Evolutionary conservation across 2,888 invertebrate genomes (phyloP), one percentile per base, ranked within the genome.

Genomic region (Sinohyriopsis cumingii): DNA sequence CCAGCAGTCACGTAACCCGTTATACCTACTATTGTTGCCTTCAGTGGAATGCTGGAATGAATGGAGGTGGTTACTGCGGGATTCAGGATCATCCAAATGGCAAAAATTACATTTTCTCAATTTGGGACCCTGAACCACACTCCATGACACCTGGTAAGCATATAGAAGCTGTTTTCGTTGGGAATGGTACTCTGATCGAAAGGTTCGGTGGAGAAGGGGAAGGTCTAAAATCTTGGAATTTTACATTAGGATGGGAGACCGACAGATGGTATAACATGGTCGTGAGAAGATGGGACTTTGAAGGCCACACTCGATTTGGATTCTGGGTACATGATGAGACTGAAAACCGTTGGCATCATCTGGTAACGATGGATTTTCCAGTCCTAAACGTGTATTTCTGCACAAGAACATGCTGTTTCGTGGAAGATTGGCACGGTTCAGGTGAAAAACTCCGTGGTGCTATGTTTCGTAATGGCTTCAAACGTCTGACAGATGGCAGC

Each of bases 41-140:
- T 55, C 75, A 78, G 59, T 82, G 82, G 82, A 82, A 82, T 65
- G 68, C 68, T 56, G 79, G 80, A 0, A 72, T 66, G 59, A 71
- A 79, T 63, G 83, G 83, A 0, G 83, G 83, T 18, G 83, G 83
- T 5, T 83, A 82, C 68, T 83, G 83, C 59, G 83, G 83, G 15
- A 77, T 83, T 65, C 83, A 83, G 60, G 80, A 81, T 59, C 83
- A 81, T 61, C 77, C 76, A 0, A 62, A 75, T 22, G 83, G 81
- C 0, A 72, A 75, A 12, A 77, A 76, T 53, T 83, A 77, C 69
- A 82, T 83, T 53, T 82, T 80, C 68, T 82, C 83, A 2, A 28
- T 83, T 18, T 81, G 81, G 80, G 79, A 83, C 60, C 80, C 83
- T 6, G 63, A 45, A 45, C 45, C 45, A 45, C 12, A 45, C 22